Percentiles rank a stretch among this genome's conserved stretches.
These are phyloP conservation scores for Noctua pronuba DNA, from an alignment of 2,888 invertebrate genomes.

Conservation along the genomic window DNA sequence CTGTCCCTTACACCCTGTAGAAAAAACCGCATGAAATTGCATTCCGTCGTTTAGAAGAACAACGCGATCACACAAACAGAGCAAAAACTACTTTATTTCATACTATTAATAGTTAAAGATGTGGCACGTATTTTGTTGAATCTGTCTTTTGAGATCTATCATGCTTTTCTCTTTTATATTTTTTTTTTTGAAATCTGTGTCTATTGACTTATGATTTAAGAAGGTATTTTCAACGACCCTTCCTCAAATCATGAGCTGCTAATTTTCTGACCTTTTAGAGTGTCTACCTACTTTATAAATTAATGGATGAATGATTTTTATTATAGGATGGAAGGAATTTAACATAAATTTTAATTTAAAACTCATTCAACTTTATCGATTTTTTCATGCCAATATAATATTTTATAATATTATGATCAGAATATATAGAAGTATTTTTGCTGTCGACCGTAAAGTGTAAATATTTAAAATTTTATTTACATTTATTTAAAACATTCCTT, in stretches of 20 bases:
- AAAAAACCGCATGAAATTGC: too few species aligned
- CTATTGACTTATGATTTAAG: background rate
- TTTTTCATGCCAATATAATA: conserved; percentile 15
- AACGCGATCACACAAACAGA: too few species aligned
- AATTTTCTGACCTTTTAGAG: background rate
- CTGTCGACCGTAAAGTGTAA: background rate
- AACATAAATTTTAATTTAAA: conserved; percentile 29
- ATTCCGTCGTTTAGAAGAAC: too few species aligned
- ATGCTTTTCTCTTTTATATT: background rate
- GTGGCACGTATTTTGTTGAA: too few species aligned
- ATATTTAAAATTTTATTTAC: background rate
- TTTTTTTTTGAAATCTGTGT: background rate
- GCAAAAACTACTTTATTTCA: too few species aligned
- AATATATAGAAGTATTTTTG: conserved; percentile 4
- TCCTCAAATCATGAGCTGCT: background rate
- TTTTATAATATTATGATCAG: background rate
- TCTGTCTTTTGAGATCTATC: too few species aligned
- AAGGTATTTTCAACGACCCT: background rate
- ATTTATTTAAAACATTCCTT: background rate
- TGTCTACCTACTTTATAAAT: background rate
- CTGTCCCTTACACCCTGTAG: too few species aligned
- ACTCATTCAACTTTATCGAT: conserved; percentile 1
- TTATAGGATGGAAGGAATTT: background rate
- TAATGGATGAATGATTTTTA: background rate
- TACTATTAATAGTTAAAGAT: too few species aligned